A percentile compares a stretch with the other conserved stretches of the same genome.
These are phyloP conservation scores for Numida meleagris DNA, from an alignment of 2,113 vertebrate genomes.

Conservation along the genomic window DNA sequence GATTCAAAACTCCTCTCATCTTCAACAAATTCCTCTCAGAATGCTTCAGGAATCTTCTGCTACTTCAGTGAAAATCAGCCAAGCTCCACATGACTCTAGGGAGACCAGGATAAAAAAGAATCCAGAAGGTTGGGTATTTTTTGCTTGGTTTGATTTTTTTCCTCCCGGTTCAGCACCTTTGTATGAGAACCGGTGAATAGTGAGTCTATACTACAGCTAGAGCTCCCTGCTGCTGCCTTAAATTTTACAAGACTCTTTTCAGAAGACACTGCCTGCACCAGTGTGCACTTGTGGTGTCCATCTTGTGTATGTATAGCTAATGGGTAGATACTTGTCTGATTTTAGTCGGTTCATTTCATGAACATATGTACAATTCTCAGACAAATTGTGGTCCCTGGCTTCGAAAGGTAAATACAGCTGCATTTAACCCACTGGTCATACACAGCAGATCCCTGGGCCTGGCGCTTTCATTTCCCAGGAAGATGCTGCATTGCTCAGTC, in stretches of 20 bases:
- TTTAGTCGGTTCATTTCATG: neutral
- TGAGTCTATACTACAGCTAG: neutral
- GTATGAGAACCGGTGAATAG: neutral
- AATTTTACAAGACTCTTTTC: neutral
- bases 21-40: neutral
- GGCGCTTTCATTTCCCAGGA: neutral
- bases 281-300: neutral
- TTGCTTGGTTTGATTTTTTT: neutral
- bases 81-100: neutral
- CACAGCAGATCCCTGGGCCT: neutral
- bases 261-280: neutral
- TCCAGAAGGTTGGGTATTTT: neutral
- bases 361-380: neutral
- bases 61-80: neutral
- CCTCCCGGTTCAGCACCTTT: neutral
- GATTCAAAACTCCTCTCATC: neutral
- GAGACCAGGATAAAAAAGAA: neutral
- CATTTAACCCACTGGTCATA: neutral
- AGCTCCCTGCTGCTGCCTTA: neutral
- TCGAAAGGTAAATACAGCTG: neutral
- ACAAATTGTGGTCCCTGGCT: neutral
- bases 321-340: neutral
- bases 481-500: slow-evolving; percentile 16
- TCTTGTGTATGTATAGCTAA: neutral
- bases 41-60: neutral